These are phyloP conservation scores for Axea sp. DNA, from an alignment of 2,888 invertebrate genomes.

Conservation along the genomic window DNA sequence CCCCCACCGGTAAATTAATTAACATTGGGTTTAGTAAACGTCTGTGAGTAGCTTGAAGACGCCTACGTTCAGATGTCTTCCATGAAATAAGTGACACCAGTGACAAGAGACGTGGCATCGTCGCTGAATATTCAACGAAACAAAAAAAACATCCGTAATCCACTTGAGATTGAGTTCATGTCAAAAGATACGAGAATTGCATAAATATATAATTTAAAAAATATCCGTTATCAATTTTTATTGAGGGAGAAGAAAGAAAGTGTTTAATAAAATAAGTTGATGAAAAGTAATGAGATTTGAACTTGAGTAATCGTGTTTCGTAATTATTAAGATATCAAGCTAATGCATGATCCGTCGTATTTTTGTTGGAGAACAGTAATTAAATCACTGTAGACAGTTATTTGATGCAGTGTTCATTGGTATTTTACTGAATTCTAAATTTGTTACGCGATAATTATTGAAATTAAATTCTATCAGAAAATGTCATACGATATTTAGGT, in stretches of 20 bases:
- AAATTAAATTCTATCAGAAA: conserved; percentile 25
- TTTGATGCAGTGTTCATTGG: conserved; percentile 28
- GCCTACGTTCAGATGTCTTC: conserved; percentile 51
- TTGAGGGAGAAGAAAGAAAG: not conserved
- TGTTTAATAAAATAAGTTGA: conserved; percentile 9
- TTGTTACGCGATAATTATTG: conserved; percentile 22
- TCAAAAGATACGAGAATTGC: conserved; percentile 29
- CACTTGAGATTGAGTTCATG: conserved; percentile 32
- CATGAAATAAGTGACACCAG: conserved; percentile 52
- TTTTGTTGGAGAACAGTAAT: conserved; percentile 25
- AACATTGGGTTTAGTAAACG: too few species aligned
- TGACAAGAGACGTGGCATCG: conserved; percentile 58
- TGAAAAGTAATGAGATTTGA: conserved; percentile 1
- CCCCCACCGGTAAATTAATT: too few species aligned
- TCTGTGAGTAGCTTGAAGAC: conserved; percentile 55
- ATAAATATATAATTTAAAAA: conserved; percentile 23
- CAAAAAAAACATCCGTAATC: conserved; percentile 26
- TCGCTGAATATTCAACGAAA: conserved; percentile 51
- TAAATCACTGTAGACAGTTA: conserved; percentile 17
- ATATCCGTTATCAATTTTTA: not conserved
- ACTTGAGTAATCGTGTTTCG: conserved; percentile 6
- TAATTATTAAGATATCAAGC: conserved; percentile 41
- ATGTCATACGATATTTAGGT: conserved; percentile 1
- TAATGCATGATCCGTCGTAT: conserved; percentile 29
- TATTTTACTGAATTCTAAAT: conserved; percentile 20